phyloP scores from a whole-genome alignment of 2,888 invertebrate species.

The Smittia sp. region DNA sequence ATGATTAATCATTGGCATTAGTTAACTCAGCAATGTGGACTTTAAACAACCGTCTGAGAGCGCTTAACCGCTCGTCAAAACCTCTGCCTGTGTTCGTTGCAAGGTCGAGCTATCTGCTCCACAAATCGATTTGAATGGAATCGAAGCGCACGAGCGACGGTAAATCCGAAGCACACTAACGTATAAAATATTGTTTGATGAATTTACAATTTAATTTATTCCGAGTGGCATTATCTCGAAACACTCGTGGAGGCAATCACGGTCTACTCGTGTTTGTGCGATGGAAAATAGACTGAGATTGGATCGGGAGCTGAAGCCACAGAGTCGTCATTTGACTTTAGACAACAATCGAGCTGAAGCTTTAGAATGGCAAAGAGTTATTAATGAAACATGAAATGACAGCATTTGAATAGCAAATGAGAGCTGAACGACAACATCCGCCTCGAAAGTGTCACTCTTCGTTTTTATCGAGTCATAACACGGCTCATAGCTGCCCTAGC shows the following conservation, averaged over 20 bases:
- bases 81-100: background rate
- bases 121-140: background rate
- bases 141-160: background rate
- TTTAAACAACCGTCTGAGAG: background rate
- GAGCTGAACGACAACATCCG: background rate
- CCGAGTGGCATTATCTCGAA: background rate
- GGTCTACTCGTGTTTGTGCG: background rate
- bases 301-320: background rate
- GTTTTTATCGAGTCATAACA: background rate
- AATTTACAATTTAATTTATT: constrained; percentile 8
- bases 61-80: background rate
- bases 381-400: background rate
- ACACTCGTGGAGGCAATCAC: background rate
- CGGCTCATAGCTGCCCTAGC: no score
- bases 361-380: background rate
- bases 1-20: background rate
- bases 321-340: background rate
- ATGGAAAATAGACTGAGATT: background rate
- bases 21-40: background rate
- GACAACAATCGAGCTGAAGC: background rate
- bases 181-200: background rate
- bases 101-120: background rate
- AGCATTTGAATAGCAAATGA: background rate
- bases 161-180: background rate
- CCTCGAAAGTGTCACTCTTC: background rate